Evolutionary conservation across 92 coral and sea anemone species (phyloP), one percentile per base, ranked within the genome.

Genomic region (Chrysogorgia sp.): DNA sequence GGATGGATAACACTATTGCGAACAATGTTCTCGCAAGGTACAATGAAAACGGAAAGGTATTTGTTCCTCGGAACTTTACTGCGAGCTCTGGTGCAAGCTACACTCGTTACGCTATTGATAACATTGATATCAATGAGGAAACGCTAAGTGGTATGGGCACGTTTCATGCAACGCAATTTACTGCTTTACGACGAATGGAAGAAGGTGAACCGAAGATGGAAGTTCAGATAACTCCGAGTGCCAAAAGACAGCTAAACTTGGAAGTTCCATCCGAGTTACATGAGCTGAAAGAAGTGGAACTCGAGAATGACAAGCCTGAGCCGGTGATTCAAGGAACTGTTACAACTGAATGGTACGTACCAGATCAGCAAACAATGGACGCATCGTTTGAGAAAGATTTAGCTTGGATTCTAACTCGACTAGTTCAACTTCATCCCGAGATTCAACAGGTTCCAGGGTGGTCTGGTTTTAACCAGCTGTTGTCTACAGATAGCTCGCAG

Each of bases 391-490:
- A 77, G 89, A 88, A 88, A 50, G 92, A 89, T 8, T 58, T 85
- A 20, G 55, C 86, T 1, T 89, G 92, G 90, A 53, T 72, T 40
- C 43, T 85, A 33, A 2, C 57, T 22, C 76, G 87, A 33, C 47
- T 83, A 15, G 49, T 23, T 17, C 47, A 82, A 41, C 77, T 65
- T 33, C 76, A 53, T 4, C 90, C 90, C 33, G 82, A 76, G 53
- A 45, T 86, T 10, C 86, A 86, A 58, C 33, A 43, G 35, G 55
- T 86, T 22, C 90, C 90, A 8, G 77, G 84, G 32, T 86, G 90
- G 88, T 67, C 90, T 33, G 90, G 87, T 47, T 83, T 86, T 61
- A 83, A 83, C 67, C 84, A 83, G 71, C 52, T 75, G 40, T 62
- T 84, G 70, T 62, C 83, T 4, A 32, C 25, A 50, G 19, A 70